Evolutionary conservation across 2,113 vertebrate genomes (phyloP), one percentile per base, ranked within the genome.

Genomic region (Percina caprodes): DNA sequence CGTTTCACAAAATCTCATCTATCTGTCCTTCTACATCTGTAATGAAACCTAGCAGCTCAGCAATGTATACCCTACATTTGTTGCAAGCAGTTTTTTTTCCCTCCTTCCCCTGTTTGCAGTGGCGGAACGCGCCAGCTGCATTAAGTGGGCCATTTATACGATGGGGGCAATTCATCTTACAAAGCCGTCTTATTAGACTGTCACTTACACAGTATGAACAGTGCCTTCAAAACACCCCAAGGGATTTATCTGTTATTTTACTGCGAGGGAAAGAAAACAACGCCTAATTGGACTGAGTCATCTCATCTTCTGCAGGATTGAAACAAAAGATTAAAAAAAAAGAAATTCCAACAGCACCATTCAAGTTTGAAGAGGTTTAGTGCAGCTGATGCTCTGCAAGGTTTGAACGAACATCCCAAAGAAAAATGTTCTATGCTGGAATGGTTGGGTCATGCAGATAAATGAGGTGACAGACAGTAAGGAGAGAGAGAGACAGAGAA

Each of bases 131-230:
- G 39, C 72, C 88, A 84, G 90, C 91, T 89, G 92, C 89, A 90
- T 93, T 92, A 94, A 93, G 91, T 93, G 90, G 92, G 92, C 88
- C 90, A 93, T 93, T 92, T 93, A 89, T 90, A 89, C 86, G 82
- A 93, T 84, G 86, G 92, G 90, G 86, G 90, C 92, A 90, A 94
- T 93, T 93, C 90, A 94, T 94, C 93, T 94, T 93, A 91, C 89
- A 92, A 90, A 92, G 91, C 85, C 89, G 85, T 93, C 91, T 94
- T 94, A 93, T 94, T 93, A 93, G 91, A 87, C 93, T 92, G 93
- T 94, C 93, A 92, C 93, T 92, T 93, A 92, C 90, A 89, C 91
- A 91, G 90, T 92, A 91, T 92, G 91, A 92, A 92, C 92, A 88
- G 89, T 91, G 89, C 80, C 90, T 92, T 92, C 91, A 91, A 92